Base-by-base conservation (phyloP, 1,140 invertebrate species). In the Trachelipus rathkii region DNA sequence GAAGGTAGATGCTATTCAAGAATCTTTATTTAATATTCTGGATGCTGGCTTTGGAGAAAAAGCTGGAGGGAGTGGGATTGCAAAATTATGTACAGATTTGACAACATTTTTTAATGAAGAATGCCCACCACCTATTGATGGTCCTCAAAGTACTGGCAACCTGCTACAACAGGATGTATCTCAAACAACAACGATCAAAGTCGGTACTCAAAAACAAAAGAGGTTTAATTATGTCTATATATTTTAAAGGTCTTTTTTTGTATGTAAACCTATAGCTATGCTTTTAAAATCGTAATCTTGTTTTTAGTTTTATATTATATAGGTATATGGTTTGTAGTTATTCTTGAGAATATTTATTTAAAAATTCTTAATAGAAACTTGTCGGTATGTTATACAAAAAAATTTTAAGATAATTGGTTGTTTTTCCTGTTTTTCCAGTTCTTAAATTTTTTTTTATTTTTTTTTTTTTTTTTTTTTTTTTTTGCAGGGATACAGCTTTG, bases 131-230 rank as follows among this genome's bases (percentile, higher is more conserved):
- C 11, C 11, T 60, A 33, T 33, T 33, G 50, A 60, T 60, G 50
- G 50, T 15, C 50, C 50, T 60, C 50, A 60, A 19, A 60, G 50
- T 60, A 19, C 50, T 15, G 50, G 3, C 50, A 60, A 8, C 19
- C 50, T 13, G 50, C 50, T 15, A 60, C 50, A 50, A 60, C 11
- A 60, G 19, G 11, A 13, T 60, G 50, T 8, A 15, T 15, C 50
- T 60, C 50, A 60, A 19, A 60, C n/a, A 60, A 8, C 50, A 60
- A 60, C n/a, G 50, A 60, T 60, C 50, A 60, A 60, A 60, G 50
- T 60, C 6, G 33, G 33, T 33, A 33, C 33, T 33, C 1, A 6
- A 33, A 33, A 33, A 3, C 33, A 33, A 3, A 33, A 33, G 33
- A n/a, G n/a, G n/a, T n/a, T n/a, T n/a, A n/a, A n/a, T n/a, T n/a